These are phyloP conservation scores for Bufotes viridis DNA, from an alignment of 2,797 vertebrate genomes.

Conservation along the genomic window DNA sequence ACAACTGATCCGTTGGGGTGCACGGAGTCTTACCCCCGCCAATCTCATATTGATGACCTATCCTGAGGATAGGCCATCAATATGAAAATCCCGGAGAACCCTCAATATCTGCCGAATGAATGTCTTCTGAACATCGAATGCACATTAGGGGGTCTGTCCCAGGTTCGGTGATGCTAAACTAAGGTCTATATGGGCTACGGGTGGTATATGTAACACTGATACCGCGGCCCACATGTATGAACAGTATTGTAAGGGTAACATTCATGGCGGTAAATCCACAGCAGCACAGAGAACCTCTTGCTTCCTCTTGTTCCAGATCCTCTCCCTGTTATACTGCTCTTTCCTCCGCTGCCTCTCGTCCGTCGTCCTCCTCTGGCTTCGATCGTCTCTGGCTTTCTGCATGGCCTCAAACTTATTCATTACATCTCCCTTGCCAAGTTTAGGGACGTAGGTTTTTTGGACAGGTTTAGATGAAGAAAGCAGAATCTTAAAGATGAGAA, in stretches of 20 bases:
- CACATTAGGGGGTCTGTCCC: too few species aligned
- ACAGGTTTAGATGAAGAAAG: slow-evolving; percentile 89
- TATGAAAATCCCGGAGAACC: too few species aligned
- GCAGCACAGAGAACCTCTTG: slow-evolving; percentile 88
- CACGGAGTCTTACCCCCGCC: too few species aligned
- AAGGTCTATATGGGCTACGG: too few species aligned
- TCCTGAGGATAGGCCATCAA: too few species aligned
- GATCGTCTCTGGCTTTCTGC: slow-evolving; percentile 96
- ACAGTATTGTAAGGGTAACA: not conserved
- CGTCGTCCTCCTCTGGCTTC: slow-evolving; percentile 87
- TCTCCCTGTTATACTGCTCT: slow-evolving; percentile 96
- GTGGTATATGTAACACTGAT: too few species aligned
- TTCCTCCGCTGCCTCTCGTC: slow-evolving; percentile 95
- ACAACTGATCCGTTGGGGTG: too few species aligned
- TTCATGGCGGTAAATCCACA: not conserved
- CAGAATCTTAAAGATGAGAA: slow-evolving; percentile 84
- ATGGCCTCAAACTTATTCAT: slow-evolving; percentile 95
- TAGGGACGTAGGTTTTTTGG: slow-evolving; percentile 92
- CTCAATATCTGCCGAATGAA: too few species aligned
- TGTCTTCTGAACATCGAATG: too few species aligned
- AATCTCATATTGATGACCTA: too few species aligned
- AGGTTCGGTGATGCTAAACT: too few species aligned
- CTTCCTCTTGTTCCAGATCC: slow-evolving; percentile 92
- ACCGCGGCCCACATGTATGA: not conserved
- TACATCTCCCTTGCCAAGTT: slow-evolving; percentile 86